A percentile compares a stretch with the other conserved stretches of the same genome.
Evolutionary conservation across 2,113 vertebrate genomes (phyloP).

Genomic region (Uria aalge): DNA sequence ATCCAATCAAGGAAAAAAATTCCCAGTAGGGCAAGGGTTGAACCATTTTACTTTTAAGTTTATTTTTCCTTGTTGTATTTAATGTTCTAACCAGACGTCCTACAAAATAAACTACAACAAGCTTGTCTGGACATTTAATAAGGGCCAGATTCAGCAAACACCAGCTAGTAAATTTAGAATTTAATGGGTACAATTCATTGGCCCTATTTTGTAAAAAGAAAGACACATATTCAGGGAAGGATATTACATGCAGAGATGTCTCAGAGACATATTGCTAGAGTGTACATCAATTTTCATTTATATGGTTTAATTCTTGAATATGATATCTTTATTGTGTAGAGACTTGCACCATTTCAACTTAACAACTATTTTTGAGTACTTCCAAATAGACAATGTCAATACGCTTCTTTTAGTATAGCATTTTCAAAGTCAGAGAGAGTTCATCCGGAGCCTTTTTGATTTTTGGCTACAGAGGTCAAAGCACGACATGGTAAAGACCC

Average conservation of each 20-base stretch:
- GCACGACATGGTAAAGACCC: neutral
- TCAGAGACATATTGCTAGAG: neutral
- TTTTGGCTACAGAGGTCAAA: neutral
- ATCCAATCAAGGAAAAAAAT: slow-evolving; percentile 26
- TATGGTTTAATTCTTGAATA: neutral
- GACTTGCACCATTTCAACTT: neutral
- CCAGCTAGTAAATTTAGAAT: slow-evolving; percentile 49
- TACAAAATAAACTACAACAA: slow-evolving; percentile 68
- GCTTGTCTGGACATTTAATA: slow-evolving; percentile 66
- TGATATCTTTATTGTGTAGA: neutral
- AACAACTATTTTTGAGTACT: neutral
- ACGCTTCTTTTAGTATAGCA: neutral
- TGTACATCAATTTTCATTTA: neutral
- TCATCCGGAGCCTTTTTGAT: neutral
- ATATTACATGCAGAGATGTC: neutral
- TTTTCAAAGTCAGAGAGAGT: neutral
- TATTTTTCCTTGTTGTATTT: slow-evolving; percentile 64
- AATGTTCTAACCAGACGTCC: slow-evolving; percentile 55
- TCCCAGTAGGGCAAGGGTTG: slow-evolving; percentile 27
- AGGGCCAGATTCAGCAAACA: slow-evolving; percentile 61
- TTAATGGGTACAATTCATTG: slow-evolving; percentile 29
- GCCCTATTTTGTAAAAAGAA: neutral
- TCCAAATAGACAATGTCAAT: neutral
- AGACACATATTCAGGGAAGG: neutral
- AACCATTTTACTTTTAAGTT: slow-evolving; percentile 58